Evolutionary conservation across 1,140 invertebrate species (phyloP), one percentile per base, ranked within the genome.

Genomic region (Saxidomus purpurata): DNA sequence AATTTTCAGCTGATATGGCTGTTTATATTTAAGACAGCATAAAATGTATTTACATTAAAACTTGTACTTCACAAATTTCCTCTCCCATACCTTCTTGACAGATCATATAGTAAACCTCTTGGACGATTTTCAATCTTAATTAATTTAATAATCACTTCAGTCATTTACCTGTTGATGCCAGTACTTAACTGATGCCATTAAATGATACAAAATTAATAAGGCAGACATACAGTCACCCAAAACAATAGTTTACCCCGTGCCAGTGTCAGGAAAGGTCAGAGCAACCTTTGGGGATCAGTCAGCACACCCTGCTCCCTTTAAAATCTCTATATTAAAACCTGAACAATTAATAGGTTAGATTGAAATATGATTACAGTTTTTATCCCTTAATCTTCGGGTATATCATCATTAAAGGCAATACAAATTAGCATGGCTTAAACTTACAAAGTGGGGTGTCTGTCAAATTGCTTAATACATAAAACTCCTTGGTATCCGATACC

Each of bases 331-430:
- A 4, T 40, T 31, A 47, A 76, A 28, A 49, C 22, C 17, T 22
- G 6, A 52, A 38, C 47, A 36, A 79, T 79, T 79, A 79, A 79
- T 49, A 79, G 55, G 76, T 55, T 79, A 59, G 76, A 79, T 79
- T 52, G 76, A 79, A 79, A 79, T 79, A 25, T 79, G 76, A 79
- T 79, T 13, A 79, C 15, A 34, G n/a, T 28, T 6, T 52, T 49
- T 15, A 79, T 55, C 25, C 47, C 2, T 47, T 79, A 79, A 79
- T 79, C 76, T 55, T 6, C 31, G 15, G 17, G 67, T 36, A 22
- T 71, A 71, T 71, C 67, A 40, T 38, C 67, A 71, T 38, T 36
- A 17, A 71, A 71, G 4, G 13, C 36, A 38, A 43, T 2, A 71
- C 15, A 71, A 19, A 71, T 71, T 36, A 40, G 11, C n/a, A n/a